A percentile compares a stretch with the other conserved stretches of the same genome.
These are phyloP conservation scores for Drosophila kokeensis DNA, from an alignment of 2,888 invertebrate species.

Conservation along the genomic window DNA sequence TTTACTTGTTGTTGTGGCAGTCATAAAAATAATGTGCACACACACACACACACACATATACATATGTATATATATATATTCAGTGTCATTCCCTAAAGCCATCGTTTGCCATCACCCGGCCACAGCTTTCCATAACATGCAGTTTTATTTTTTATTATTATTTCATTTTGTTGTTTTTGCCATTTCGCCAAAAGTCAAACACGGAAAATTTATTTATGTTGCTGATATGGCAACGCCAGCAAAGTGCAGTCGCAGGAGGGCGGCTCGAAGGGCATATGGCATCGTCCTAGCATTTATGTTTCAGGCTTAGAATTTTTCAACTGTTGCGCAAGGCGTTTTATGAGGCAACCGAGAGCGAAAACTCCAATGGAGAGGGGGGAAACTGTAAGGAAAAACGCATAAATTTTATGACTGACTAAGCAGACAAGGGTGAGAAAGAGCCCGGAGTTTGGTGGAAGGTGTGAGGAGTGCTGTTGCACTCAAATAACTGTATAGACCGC, in stretches of 20 bases:
- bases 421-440: constrained; percentile 16
- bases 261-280: constrained; percentile 1
- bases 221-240: constrained; percentile 65
- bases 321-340: constrained; percentile 67
- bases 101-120: constrained; percentile 10
- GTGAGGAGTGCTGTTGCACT: constrained; percentile 46
- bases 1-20: constrained; percentile 26
- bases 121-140: constrained; percentile 44
- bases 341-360: constrained; percentile 47
- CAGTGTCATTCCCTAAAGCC: constrained; percentile 35
- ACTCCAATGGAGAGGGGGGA: constrained; percentile 30
- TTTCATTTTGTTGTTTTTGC: constrained; percentile 38
- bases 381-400: constrained; percentile 70
- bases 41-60: constrained; percentile 1
- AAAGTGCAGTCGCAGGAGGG: constrained; percentile 31
- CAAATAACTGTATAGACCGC: constrained; percentile 62
- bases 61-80: not conserved
- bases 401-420: constrained; percentile 75
- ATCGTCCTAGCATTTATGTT: constrained; percentile 42
- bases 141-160: constrained; percentile 23
- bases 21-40: constrained; percentile 45
- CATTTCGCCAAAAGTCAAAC: constrained; percentile 60
- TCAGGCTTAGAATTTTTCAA: constrained; percentile 68
- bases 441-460: not conserved
- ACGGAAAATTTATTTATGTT: constrained; percentile 70